Evolutionary conservation across 2,888 invertebrate species (phyloP), one percentile per base, ranked within the genome.

Genomic region (Listrodromus nycthemerus): DNA sequence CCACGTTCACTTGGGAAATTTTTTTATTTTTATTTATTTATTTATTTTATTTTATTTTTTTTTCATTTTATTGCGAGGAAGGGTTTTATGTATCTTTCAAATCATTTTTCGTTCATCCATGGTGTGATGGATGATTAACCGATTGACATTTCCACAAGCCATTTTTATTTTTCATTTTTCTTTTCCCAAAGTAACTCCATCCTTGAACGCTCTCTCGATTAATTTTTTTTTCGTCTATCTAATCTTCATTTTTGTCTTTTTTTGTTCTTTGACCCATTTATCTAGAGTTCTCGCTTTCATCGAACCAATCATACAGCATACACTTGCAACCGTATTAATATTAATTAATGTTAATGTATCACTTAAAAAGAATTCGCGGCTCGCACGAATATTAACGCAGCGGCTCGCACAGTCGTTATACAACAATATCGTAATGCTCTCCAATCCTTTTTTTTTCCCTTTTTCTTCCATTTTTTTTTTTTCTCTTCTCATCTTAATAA

Each of bases 1-100:
- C 88, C 90, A 89, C 86, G 89, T 87, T 87, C 86, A 84, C 81
- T 66, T 55, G 65, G 75, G 71, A 65, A 73, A 75, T 78, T 52
- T 58, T 63, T 67, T 80, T 45, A 24, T 79, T 16, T 5, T 41
- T 48, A 21, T 19, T 63, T 21, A 75, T 65, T 76, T 50, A 30
- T 16, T 1, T 41, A 45, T 50, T n/a, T 61, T 21, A 76, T 63
- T 66, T 48, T 30, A 37, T 63, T 45, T 65, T 65, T 45, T 5
- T 52, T 45, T 41, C 10, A 45, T 7, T 75, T 50, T 66, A 66
- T 73, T 66, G 65, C 70, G 33, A 55, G 63, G 69, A 24, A 78
- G 69, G 61, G 55, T 76, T 69, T 50, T 19, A 67, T 70, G 65
- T 82, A 45, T 21, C 48, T 69, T 27, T 80, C n/a, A n/a, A 41